A percentile compares a stretch with the other conserved stretches of the same genome.
Evolutionary conservation across 2,113 vertebrate species (phyloP).

Genomic region (Thalassoma bifasciatum): DNA sequence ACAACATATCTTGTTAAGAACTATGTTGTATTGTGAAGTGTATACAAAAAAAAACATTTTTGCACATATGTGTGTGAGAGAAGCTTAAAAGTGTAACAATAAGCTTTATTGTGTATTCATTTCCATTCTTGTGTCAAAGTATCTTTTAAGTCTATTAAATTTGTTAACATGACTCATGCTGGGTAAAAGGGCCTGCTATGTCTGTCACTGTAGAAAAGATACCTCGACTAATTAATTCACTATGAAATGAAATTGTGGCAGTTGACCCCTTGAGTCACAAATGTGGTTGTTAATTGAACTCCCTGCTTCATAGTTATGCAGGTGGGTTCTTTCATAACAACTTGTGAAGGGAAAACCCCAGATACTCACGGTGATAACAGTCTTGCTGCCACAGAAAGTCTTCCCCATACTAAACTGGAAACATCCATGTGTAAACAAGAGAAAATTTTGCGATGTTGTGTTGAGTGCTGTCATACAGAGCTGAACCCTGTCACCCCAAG

Average conservation of each 20-base stretch:
- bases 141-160: too few relatives aligned
- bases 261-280: constrained; percentile 32
- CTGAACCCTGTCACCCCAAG: constrained; percentile 55
- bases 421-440: constrained; percentile 11
- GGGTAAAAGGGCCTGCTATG: not conserved
- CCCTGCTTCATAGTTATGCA: constrained; percentile 23
- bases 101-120: not conserved
- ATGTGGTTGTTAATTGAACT: constrained; percentile 38
- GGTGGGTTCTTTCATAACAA: constrained; percentile 10
- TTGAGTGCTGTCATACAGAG: constrained; percentile 36
- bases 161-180: too few relatives aligned
- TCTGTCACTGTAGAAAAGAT: not conserved
- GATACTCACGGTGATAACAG: not conserved
- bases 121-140: too few relatives aligned
- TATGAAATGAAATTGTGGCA: constrained; percentile 21
- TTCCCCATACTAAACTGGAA: constrained; percentile 3
- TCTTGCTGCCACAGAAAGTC: constrained; percentile 11
- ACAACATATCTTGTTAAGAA: constrained; percentile 18
- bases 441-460: not conserved
- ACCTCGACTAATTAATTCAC: not conserved
- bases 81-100: not conserved
- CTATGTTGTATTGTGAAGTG: constrained; percentile 3
- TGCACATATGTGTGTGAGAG: not conserved
- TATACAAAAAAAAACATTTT: constrained; percentile 11
- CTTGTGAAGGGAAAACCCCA: constrained; percentile 30